Percentiles rank a stretch among this genome's conserved stretches.
These are phyloP conservation scores for Phanerotoma sp. DNA, from an alignment of 2,888 invertebrate species.

Conservation along the genomic window DNA sequence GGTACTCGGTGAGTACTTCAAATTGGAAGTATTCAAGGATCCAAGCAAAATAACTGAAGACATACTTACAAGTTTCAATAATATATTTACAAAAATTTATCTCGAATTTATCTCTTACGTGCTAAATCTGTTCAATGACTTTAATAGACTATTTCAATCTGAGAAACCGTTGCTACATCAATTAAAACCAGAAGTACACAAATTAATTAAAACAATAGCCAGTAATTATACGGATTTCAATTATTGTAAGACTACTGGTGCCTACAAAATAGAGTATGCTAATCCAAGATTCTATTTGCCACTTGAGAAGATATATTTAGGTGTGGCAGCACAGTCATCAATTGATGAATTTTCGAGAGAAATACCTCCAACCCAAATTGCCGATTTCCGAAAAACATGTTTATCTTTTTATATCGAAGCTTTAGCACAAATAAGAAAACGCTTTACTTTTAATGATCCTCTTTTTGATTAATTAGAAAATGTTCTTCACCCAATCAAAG, in stretches of 20 bases:
- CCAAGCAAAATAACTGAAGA: background rate
- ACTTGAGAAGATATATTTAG: too few relatives aligned
- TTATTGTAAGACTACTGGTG: too few relatives aligned
- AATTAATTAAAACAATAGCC: conserved; percentile 25
- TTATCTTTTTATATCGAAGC: background rate
- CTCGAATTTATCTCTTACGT: conserved; percentile 40
- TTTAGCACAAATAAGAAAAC: background rate
- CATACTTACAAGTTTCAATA: conserved; percentile 33
- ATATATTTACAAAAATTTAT: conserved; percentile 38
- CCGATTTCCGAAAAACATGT: conserved; percentile 6
- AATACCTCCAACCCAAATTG: too few relatives aligned
- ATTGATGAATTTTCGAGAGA: too few relatives aligned
- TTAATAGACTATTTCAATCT: conserved; percentile 38
- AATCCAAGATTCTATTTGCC: too few relatives aligned
- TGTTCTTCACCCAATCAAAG: conserved; percentile 3
- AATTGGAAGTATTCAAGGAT: background rate
- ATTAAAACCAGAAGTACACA: conserved; percentile 33
- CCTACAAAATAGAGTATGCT: too few relatives aligned
- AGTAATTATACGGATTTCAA: too few relatives aligned
- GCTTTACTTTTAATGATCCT: background rate
- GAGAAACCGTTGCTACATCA: conserved; percentile 32
- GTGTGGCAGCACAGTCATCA: too few relatives aligned
- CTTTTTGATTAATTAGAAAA: background rate
- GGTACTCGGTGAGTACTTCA: conserved; percentile 14
- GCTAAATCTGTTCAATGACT: conserved; percentile 34